Conservation (phyloP, 2,113 vertebrate species). For the Chloropsis hardwickii region DNA sequence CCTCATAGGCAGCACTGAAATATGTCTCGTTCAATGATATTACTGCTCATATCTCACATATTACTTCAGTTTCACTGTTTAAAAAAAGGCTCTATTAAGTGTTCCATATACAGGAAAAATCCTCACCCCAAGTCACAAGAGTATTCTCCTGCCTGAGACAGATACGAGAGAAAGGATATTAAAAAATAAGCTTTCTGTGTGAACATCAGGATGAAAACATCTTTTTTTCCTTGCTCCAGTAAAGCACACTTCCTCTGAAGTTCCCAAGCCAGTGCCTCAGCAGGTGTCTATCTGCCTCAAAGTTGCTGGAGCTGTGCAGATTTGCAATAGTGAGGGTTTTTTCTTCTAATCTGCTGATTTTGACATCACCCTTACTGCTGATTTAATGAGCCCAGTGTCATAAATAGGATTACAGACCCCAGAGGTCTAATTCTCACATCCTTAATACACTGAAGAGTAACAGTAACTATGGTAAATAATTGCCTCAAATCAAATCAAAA, state of each 20-base stretch:
- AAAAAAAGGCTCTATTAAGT: background rate
- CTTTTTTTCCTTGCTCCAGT: background rate
- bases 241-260: background rate
- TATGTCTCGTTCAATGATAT: background rate
- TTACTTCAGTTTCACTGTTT: background rate
- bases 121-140: background rate
- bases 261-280: background rate
- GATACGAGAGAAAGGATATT: background rate
- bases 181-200: background rate
- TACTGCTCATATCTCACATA: background rate
- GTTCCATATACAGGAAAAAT: background rate
- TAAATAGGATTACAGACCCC: constrained; percentile 43
- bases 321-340: background rate
- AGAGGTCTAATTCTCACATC: constrained; percentile 36
- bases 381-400: constrained; percentile 47
- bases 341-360: constrained; percentile 38
- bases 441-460: constrained; percentile 22
- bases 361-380: constrained; percentile 14
- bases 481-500: constrained; percentile 40
- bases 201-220: background rate
- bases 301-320: background rate
- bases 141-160: background rate
- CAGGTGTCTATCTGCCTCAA: background rate
- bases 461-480: constrained; percentile 54
- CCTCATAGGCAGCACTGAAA: background rate